A percentile compares a stretch with the other conserved stretches of the same genome.
phyloP scores from a whole-genome alignment of 2,797 vertebrate genomes.

The Distichodus sexfasciatus region DNA sequence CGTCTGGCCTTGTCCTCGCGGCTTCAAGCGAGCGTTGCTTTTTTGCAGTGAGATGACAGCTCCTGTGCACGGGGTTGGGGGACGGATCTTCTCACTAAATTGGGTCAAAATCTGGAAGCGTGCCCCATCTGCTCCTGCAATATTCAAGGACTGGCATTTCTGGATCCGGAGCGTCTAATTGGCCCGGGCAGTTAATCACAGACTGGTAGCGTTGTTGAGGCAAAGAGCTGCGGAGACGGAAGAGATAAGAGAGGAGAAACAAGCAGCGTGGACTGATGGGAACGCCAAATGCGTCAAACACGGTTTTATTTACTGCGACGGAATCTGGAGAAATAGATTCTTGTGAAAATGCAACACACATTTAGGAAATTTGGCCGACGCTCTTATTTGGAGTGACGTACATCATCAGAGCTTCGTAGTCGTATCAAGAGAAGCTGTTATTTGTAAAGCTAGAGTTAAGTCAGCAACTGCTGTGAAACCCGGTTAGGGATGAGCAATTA shows the following conservation, averaged over 20 bases:
- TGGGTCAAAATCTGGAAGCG: conserved; percentile 53
- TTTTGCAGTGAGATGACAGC: conserved; percentile 42
- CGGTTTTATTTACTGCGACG: too few relatives aligned
- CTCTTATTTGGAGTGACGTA: too few relatives aligned
- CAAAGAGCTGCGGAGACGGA: background rate
- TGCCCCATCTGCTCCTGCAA: conserved; percentile 50
- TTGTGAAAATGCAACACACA: too few relatives aligned
- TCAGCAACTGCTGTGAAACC: too few relatives aligned
- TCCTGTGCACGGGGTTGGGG: conserved; percentile 12
- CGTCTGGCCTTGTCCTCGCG: conserved; percentile 3
- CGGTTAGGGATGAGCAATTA: too few relatives aligned
- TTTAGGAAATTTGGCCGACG: too few relatives aligned
- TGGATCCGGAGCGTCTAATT: conserved; percentile 54
- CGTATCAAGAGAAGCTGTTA: too few relatives aligned
- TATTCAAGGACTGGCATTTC: conserved; percentile 61
- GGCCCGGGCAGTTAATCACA: conserved; percentile 52
- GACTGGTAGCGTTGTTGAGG: conserved; percentile 22
- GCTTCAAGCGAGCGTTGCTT: conserved; percentile 11
- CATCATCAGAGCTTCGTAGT: too few relatives aligned
- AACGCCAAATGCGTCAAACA: background rate
- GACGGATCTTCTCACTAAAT: conserved; percentile 58
- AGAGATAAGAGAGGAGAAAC: background rate
- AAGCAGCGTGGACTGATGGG: background rate
- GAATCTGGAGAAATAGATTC: too few relatives aligned
- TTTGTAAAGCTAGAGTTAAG: too few relatives aligned